Evolutionary conservation across 1,140 invertebrate species (phyloP).

Genomic region (Drosophila watanabei): DNA sequence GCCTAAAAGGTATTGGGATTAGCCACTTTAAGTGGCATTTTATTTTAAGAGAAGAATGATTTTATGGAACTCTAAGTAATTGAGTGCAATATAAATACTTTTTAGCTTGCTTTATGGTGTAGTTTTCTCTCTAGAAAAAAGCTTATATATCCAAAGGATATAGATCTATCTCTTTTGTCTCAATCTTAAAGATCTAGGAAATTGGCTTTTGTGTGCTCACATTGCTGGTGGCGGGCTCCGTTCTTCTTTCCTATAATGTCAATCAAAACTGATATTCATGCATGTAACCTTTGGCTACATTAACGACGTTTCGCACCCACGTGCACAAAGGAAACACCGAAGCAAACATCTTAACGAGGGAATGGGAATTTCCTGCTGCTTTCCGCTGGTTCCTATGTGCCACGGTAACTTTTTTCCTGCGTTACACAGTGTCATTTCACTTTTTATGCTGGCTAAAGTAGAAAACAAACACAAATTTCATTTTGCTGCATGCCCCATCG

Average conservation of each 20-base stretch:
- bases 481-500: slow-evolving; percentile 48
- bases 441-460: slow-evolving; percentile 55
- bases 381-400: slow-evolving; percentile 28
- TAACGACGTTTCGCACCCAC: slow-evolving; percentile 23
- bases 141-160: too few relatives aligned
- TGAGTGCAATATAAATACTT: background rate
- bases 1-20: background rate
- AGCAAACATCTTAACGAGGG: slow-evolving; percentile 40
- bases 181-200: background rate
- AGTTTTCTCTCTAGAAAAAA: background rate
- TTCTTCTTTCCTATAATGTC: slow-evolving; percentile 1
- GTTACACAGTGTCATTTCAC: slow-evolving; percentile 62
- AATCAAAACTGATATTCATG: slow-evolving; percentile 22
- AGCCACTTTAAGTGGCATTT: too few relatives aligned
- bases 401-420: slow-evolving; percentile 29
- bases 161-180: background rate
- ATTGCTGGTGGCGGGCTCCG: background rate
- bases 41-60: background rate
- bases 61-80: background rate
- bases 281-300: slow-evolving; percentile 40
- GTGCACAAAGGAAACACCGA: slow-evolving; percentile 15
- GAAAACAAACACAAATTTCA: slow-evolving; percentile 71
- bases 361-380: slow-evolving; percentile 44
- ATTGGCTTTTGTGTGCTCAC: slow-evolving; percentile 1
- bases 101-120: background rate